These are phyloP conservation scores for Limonius californicus DNA, from an alignment of 1,140 invertebrate species.

Conservation along the genomic window DNA sequence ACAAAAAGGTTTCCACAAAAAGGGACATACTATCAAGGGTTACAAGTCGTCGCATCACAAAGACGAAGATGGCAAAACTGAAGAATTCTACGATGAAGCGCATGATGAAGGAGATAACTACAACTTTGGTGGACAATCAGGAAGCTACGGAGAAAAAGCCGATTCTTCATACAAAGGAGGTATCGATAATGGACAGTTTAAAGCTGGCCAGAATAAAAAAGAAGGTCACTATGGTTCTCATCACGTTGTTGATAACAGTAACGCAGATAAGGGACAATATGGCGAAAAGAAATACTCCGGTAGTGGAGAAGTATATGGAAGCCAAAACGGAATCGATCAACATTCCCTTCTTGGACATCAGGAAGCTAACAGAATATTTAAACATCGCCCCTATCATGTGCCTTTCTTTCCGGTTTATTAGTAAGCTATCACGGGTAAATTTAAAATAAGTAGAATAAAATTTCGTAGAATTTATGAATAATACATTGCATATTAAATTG, in stretches of 20 bases:
- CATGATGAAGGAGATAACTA: slow-evolving; percentile 58
- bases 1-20: slow-evolving; percentile 57
- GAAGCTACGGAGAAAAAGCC: slow-evolving; percentile 53
- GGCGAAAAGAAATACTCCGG: slow-evolving; percentile 54
- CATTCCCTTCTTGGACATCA: slow-evolving; percentile 56
- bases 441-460: too few species aligned
- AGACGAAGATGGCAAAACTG: slow-evolving; percentile 62
- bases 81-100: slow-evolving; percentile 64
- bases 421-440: too few species aligned
- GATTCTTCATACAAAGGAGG: slow-evolving; percentile 55
- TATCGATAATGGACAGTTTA: slow-evolving; percentile 53
- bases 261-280: slow-evolving; percentile 55
- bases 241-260: slow-evolving; percentile 52
- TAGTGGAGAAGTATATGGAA: slow-evolving; percentile 51
- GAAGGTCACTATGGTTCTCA: slow-evolving; percentile 53
- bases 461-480: too few species aligned
- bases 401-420: slow-evolving; percentile 29
- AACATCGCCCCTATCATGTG: slow-evolving; percentile 34
- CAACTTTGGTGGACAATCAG: slow-evolving; percentile 49
- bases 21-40: slow-evolving; percentile 61
- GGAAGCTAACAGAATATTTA: slow-evolving; percentile 51
- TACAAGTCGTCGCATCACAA: slow-evolving; percentile 63
- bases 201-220: slow-evolving; percentile 52
- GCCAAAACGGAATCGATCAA: slow-evolving; percentile 54
- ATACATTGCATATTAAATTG: too few species aligned